phyloP scores from a whole-genome alignment of 2,888 invertebrate species.

The Watsonalla binaria region DNA sequence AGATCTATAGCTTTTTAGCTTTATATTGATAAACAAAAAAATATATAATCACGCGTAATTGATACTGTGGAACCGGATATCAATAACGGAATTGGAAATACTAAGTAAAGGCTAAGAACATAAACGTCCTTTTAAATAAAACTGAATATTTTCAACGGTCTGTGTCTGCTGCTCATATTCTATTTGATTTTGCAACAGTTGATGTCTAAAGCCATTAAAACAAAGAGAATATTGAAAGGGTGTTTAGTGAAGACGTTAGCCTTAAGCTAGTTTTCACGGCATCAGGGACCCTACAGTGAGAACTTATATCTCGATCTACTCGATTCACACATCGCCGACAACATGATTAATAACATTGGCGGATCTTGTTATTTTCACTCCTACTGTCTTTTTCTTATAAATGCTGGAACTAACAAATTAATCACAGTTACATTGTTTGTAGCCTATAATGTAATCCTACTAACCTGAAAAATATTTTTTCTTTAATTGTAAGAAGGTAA shows the following conservation, averaged over 20 bases:
- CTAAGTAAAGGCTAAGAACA: no score
- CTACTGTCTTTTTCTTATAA: background rate
- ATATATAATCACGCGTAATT: no score
- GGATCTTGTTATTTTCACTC: background rate
- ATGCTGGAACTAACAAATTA: background rate
- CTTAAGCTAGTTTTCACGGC: constrained; percentile 19
- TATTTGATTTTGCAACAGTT: background rate
- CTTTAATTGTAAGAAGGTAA: background rate
- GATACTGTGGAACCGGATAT: no score
- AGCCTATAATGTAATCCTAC: no score
- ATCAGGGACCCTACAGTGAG: constrained; percentile 17
- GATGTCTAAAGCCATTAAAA: constrained; percentile 6
- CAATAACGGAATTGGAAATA: no score
- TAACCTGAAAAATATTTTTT: background rate
- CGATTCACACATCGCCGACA: background rate
- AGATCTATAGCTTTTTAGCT: no score
- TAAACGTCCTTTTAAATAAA: no score
- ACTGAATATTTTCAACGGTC: constrained; percentile 5
- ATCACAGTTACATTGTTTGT: background rate
- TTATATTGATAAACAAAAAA: no score
- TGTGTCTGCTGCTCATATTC: constrained; percentile 9
- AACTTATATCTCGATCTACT: constrained; percentile 7
- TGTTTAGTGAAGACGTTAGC: constrained; percentile 15
- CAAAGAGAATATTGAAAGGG: constrained; percentile 22
- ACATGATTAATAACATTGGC: constrained; percentile 1